Evolutionary conservation across 2,888 invertebrate genomes (phyloP).

Genomic region (Drosophila basisetae): DNA sequence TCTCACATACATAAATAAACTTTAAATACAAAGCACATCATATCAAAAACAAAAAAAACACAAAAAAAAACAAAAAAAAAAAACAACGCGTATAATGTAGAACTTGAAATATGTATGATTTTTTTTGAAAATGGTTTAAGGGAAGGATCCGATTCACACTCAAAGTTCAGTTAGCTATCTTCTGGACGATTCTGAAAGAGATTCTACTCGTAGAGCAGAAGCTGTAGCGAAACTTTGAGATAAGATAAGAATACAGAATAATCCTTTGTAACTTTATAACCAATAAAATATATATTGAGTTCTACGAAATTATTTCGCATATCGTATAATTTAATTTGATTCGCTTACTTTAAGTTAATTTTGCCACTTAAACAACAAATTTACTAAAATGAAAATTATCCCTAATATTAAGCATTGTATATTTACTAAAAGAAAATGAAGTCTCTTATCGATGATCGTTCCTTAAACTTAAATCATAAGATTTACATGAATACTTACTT

Average conservation of each 20-base stretch:
- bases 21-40: constrained; percentile 61
- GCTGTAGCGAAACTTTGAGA: constrained; percentile 2
- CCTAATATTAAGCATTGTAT: constrained; percentile 74
- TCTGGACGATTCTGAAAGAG: constrained; percentile 31
- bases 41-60: constrained; percentile 48
- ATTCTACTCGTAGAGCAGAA: constrained; percentile 13
- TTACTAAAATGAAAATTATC: constrained; percentile 33
- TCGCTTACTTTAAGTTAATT: constrained; percentile 22
- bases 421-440: constrained; percentile 76
- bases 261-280: constrained; percentile 1
- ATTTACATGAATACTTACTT: constrained; percentile 61
- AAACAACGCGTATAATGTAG: constrained; percentile 45
- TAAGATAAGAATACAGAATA: constrained; percentile 9
- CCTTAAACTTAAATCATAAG: constrained; percentile 73
- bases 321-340: constrained; percentile 24
- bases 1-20: constrained; percentile 46
- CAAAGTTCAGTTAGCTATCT: constrained; percentile 11
- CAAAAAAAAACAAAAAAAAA: not conserved
- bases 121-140: constrained; percentile 6
- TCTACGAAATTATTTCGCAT: constrained; percentile 11
- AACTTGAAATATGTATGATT: constrained; percentile 20
- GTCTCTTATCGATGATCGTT: constrained; percentile 81
- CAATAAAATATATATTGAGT: not conserved
- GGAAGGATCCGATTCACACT: constrained; percentile 5
- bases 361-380: constrained; percentile 19